Base-by-base conservation (phyloP, 2,797 vertebrate genomes). In the Hephaestus fuliginosus region DNA sequence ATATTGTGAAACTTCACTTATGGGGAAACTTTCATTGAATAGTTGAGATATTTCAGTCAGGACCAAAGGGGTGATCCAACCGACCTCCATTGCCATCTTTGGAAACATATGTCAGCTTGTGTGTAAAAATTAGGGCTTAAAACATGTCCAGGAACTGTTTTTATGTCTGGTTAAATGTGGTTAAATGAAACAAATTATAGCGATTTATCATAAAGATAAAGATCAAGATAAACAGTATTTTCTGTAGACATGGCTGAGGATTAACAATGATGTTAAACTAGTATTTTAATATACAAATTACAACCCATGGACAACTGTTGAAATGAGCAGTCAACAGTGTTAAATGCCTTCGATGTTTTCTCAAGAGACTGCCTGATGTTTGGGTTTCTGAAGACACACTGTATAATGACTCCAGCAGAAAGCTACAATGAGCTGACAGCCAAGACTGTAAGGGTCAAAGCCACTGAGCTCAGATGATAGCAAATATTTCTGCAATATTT, bases 401-500 rank as follows among this genome's bases (percentile, higher is more conserved):
- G 14, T 48, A 10, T 46, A 77, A 70, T 66, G 48, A 61, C 44
- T 65, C 30, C 53, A 69, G 22, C 49, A 80, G 51, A 66, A 62
- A 65, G 41, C 39, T n/a, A 64, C 22, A 70, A 11, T 51, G 20
- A 78, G 39, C 57, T 15, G 60, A 68, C 58, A 79, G 68, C 53
- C 15, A 39, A 69, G 20, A 62, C 62, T 53, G 10, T 33, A 36
- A 36, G 53, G 81, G 43, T 82, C 74, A 70, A 46, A 56, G 56
- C 64, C 61, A 61, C 55, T 36, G 30, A 51, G 61, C 56, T 66
- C 71, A 74, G 28, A 81, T 64, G 30, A 74, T 66, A 63, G 39
- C 41, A 41, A 61, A 49, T 44, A 57, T 70, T 57, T 77, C 20
- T 74, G 78, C 13, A 80, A 69, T 75, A 72, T 78, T 80, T 53